Evolutionary conservation across 2,113 vertebrate species (phyloP).

Genomic region (Cinclus mexicanus): DNA sequence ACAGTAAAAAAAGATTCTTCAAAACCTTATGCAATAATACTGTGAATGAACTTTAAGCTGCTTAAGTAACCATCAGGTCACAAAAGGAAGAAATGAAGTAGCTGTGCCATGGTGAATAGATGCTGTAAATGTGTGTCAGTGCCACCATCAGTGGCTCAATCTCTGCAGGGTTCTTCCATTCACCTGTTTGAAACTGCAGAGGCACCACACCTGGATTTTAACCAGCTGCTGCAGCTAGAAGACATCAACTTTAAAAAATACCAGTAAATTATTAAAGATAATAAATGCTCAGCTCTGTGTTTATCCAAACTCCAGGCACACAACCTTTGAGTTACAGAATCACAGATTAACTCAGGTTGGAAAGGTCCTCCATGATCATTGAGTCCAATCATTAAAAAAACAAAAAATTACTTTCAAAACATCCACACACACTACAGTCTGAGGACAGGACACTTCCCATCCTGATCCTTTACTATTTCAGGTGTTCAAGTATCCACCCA

Average conservation of each 20-base stretch:
- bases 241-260: neutral
- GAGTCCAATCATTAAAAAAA: neutral
- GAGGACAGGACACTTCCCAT: neutral
- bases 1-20: neutral
- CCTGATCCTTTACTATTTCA: neutral
- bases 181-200: neutral
- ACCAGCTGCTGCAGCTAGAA: neutral
- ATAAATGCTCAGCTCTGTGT: neutral
- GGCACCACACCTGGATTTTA: neutral
- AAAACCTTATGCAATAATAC: neutral
- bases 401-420: accelerated
- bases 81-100: neutral
- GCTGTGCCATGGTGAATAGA: neutral
- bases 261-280: neutral
- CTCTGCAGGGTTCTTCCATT: neutral
- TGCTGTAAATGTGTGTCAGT: neutral
- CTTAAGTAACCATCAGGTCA: neutral
- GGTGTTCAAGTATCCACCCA: neutral
- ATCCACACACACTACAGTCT: too few relatives aligned
- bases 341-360: neutral
- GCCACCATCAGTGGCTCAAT: neutral
- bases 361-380: neutral
- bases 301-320: neutral
- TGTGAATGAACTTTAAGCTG: neutral
- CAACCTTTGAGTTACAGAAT: neutral